Evolutionary conservation across 2,797 vertebrate species (phyloP).

Genomic region (Thripadectes ignobilis): DNA sequence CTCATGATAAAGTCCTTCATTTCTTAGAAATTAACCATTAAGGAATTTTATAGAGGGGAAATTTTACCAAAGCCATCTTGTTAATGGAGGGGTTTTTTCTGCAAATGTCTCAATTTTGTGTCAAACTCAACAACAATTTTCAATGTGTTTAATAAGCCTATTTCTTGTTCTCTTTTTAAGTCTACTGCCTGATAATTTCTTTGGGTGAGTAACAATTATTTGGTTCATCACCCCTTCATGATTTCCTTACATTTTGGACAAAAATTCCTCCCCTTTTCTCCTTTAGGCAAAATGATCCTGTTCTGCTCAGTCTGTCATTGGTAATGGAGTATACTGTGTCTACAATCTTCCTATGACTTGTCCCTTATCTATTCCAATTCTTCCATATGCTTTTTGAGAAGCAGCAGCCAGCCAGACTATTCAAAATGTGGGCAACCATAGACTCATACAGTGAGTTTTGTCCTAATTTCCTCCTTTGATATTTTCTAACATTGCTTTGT

Average conservation of each 20-base stretch:
- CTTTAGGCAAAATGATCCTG: not conserved
- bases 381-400: not conserved
- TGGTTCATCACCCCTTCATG: not conserved
- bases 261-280: not conserved
- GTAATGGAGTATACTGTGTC: not conserved
- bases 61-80: not conserved
- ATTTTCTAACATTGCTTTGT: not conserved
- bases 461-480: not conserved
- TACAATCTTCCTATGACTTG: not conserved
- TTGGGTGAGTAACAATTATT: not conserved
- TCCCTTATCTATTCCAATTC: not conserved
- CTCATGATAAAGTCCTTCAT: not conserved
- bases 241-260: not conserved
- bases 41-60: not conserved
- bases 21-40: not conserved
- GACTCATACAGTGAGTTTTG: not conserved
- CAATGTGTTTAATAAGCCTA: not conserved
- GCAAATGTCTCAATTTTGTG: not conserved
- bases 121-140: not conserved
- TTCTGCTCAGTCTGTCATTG: not conserved
- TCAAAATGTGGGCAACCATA: not conserved
- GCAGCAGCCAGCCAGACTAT: not conserved
- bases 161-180: not conserved
- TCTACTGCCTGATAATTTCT: not conserved
- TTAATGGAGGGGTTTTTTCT: not conserved